phyloP scores from a whole-genome alignment of 2,888 invertebrate species.

The Nephrotoma flavescens region DNA sequence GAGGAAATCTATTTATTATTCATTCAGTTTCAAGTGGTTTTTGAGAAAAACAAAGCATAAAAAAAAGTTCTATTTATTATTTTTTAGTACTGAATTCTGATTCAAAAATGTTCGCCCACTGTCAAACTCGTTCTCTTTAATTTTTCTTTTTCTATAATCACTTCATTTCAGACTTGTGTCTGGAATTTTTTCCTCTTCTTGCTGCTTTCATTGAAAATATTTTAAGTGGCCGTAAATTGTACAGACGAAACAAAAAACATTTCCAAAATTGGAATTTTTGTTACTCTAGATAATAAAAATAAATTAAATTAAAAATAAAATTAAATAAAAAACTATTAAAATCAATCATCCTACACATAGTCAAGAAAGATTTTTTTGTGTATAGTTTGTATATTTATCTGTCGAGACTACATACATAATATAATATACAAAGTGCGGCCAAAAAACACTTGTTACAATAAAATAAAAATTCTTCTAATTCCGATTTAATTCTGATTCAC shows the following conservation, averaged over 20 bases:
- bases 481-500: not conserved
- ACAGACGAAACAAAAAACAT: not conserved
- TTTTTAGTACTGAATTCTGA: not conserved
- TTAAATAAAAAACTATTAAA: not conserved
- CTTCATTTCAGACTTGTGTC: not conserved
- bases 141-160: not conserved
- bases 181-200: not conserved
- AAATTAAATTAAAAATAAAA: not conserved
- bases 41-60: not conserved
- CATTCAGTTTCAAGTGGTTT: not conserved
- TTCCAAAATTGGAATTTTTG: not conserved
- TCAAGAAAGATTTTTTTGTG: not conserved
- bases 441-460: not conserved
- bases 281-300: not conserved
- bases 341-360: not conserved
- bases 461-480: not conserved
- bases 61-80: not conserved
- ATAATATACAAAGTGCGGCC: not conserved
- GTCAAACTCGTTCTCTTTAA: not conserved
- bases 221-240: not conserved
- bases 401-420: not conserved
- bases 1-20: not conserved
- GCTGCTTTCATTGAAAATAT: not conserved
- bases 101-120: not conserved
- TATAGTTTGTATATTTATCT: not conserved